A percentile compares a stretch with the other conserved stretches of the same genome.
Evolutionary conservation across 2,113 vertebrate genomes (phyloP).

Genomic region (Loxodonta africana): DNA sequence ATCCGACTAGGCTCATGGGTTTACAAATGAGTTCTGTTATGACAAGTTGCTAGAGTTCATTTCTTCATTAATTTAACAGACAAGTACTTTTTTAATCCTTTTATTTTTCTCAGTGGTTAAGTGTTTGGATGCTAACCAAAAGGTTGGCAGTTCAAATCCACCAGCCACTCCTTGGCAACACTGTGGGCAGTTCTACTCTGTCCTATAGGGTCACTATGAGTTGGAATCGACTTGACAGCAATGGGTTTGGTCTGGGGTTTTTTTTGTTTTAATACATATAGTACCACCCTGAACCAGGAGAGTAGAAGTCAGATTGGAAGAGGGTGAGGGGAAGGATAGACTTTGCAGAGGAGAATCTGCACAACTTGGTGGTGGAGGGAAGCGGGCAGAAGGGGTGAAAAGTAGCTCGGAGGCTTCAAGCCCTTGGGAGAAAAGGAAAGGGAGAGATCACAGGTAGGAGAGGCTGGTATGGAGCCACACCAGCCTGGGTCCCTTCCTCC

Average conservation of each 20-base stretch:
- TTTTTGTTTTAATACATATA: too few relatives aligned
- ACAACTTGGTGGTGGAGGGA: background rate
- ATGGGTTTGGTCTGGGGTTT: too few relatives aligned
- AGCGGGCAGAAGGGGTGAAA: background rate
- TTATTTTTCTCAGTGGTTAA: too few relatives aligned
- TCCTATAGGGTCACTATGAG: too few relatives aligned
- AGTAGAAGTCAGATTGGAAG: background rate
- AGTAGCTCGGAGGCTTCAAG: background rate
- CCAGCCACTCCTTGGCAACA: too few relatives aligned
- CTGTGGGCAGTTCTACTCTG: too few relatives aligned
- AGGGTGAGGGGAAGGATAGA: background rate
- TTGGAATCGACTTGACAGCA: too few relatives aligned
- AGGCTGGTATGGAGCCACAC: background rate
- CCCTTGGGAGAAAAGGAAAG: too few relatives aligned
- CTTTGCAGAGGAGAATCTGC: too few relatives aligned
- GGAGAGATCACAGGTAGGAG: background rate
- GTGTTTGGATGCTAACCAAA: too few relatives aligned
- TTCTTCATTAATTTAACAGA: background rate
- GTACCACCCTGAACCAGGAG: background rate
- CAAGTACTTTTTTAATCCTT: background rate
- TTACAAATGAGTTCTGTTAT: background rate
- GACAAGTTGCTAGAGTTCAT: background rate
- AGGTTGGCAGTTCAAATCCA: too few relatives aligned
- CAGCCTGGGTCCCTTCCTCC: background rate
- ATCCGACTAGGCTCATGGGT: background rate